These are phyloP conservation scores for Rhopalosiphum padi DNA, from an alignment of 1,140 invertebrate genomes.

Conservation along the genomic window DNA sequence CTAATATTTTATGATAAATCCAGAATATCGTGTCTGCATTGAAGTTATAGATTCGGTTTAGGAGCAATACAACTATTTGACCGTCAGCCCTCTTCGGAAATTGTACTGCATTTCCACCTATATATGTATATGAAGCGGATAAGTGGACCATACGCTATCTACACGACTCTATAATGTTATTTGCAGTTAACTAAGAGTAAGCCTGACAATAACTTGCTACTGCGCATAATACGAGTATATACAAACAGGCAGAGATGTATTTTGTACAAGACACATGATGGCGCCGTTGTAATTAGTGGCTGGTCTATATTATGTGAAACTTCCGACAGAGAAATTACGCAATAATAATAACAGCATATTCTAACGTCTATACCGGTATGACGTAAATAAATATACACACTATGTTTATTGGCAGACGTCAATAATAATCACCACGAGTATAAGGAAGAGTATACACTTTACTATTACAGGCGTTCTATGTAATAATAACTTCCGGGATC, in stretches of 20 bases:
- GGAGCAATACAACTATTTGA: neutral
- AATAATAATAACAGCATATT: no score
- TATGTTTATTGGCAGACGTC: neutral
- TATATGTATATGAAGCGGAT: neutral
- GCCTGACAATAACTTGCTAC: neutral
- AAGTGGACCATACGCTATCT: neutral
- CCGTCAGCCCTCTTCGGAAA: neutral
- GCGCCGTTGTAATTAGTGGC: neutral
- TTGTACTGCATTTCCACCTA: neutral
- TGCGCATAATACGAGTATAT: neutral
- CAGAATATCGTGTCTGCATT: neutral
- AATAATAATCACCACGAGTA: neutral
- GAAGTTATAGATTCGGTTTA: neutral
- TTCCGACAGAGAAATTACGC: neutral
- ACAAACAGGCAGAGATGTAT: neutral
- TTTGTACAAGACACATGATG: neutral
- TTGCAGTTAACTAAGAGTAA: neutral
- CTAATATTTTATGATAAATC: no score
- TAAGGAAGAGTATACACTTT: neutral
- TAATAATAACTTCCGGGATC: neutral
- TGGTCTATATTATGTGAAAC: neutral
- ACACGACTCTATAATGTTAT: neutral
- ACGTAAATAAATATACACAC: neutral
- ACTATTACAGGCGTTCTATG: neutral
- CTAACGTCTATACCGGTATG: neutral